A percentile compares a stretch with the other conserved stretches of the same genome.
Evolutionary conservation across 2,797 vertebrate genomes (phyloP).

Genomic region (Protonibea diacanthus): DNA sequence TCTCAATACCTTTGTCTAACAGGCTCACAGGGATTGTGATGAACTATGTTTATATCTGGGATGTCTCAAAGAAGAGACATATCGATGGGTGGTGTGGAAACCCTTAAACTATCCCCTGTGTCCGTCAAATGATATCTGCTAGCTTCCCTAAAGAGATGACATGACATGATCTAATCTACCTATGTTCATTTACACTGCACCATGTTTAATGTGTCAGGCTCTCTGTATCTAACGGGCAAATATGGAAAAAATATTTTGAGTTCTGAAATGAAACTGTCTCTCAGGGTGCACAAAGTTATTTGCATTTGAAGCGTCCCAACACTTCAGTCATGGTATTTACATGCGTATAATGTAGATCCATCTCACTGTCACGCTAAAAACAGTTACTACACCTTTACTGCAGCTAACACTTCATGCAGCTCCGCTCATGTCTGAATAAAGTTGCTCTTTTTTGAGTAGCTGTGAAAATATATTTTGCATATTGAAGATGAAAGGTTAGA

Average conservation of each 20-base stretch:
- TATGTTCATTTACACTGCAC: neutral
- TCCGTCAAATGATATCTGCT: neutral
- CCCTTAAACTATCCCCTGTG: neutral
- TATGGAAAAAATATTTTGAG: neutral
- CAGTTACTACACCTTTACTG: slow-evolving; percentile 11
- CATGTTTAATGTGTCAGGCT: no score
- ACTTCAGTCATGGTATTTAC: slow-evolving; percentile 5
- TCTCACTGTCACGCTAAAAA: slow-evolving; percentile 30
- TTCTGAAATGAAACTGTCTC: slow-evolving; percentile 33
- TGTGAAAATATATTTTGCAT: slow-evolving; percentile 2
- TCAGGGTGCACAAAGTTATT: neutral
- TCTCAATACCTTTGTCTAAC: neutral
- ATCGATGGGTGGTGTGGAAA: neutral
- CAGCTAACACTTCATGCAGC: slow-evolving; percentile 28
- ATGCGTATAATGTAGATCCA: neutral
- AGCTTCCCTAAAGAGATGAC: neutral
- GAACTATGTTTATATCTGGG: neutral
- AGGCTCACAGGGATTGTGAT: neutral
- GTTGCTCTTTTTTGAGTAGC: slow-evolving; percentile 19
- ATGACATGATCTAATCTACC: neutral
- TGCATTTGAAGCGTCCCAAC: slow-evolving; percentile 4
- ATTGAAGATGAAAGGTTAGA: slow-evolving; percentile 13
- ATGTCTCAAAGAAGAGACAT: neutral
- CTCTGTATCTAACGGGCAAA: neutral
- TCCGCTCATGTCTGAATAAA: slow-evolving; percentile 18